Conservation (phyloP, 2,797 vertebrate genomes). For the Bovichtus diacanthus region DNA sequence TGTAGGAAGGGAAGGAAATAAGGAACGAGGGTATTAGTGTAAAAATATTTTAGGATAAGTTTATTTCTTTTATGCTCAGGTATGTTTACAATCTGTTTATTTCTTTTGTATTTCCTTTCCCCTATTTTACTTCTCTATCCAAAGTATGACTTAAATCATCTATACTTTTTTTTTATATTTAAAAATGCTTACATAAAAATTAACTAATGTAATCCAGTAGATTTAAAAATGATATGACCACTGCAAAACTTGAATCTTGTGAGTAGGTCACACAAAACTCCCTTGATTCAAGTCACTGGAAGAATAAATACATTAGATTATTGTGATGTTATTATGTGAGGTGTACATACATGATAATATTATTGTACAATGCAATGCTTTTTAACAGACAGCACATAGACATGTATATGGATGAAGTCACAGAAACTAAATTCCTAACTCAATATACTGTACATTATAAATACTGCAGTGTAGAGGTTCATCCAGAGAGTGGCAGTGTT, state of each 20-base stretch:
- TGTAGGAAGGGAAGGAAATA: slow-evolving; percentile 14
- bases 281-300: neutral
- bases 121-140: neutral
- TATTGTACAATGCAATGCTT: neutral
- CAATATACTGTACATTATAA: too few species aligned
- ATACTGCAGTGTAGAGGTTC: slow-evolving; percentile 44
- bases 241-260: neutral
- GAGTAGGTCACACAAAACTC: neutral
- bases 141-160: neutral
- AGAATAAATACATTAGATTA: neutral
- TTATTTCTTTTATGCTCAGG: neutral
- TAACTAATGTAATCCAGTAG: neutral
- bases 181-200: neutral
- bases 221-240: neutral
- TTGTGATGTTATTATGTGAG: neutral
- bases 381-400: neutral
- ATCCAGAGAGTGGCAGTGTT: slow-evolving; percentile 76
- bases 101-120: neutral
- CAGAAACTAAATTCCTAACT: neutral
- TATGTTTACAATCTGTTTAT: neutral
- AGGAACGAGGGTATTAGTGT: neutral
- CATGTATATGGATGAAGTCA: neutral
- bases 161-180: neutral
- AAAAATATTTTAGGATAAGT: slow-evolving; percentile 4
- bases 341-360: neutral